These are phyloP conservation scores for Myotis lucifugus DNA, from an alignment of 2,113 vertebrate species.

Conservation along the genomic window DNA sequence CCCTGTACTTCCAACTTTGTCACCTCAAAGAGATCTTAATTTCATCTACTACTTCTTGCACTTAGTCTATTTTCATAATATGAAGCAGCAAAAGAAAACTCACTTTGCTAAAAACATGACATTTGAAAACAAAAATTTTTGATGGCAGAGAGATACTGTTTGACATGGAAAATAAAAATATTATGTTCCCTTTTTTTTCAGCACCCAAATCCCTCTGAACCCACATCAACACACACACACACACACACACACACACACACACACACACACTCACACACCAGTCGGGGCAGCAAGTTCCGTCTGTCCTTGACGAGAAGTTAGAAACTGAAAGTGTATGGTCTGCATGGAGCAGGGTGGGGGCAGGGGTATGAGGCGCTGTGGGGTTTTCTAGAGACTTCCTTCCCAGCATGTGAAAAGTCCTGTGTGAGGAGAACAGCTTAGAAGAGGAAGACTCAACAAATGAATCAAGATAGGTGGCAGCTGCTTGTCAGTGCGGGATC, in stretches of 20 bases:
- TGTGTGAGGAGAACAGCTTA: background rate
- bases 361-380: background rate
- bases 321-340: background rate
- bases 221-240: background rate
- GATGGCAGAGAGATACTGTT: background rate
- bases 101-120: background rate
- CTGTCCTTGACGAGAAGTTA: background rate
- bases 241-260: background rate
- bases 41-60: background rate
- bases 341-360: background rate
- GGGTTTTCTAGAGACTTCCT: constrained; percentile 63
- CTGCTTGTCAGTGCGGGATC: background rate
- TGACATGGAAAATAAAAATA: background rate
- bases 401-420: background rate
- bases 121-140: background rate
- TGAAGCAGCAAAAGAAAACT: background rate
- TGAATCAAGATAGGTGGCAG: background rate
- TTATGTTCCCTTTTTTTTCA: background rate
- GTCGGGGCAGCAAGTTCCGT: background rate
- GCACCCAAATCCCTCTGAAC: background rate
- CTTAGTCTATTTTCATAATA: background rate
- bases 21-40: background rate
- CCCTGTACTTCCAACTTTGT: background rate
- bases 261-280: background rate
- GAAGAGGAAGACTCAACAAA: background rate